These are phyloP conservation scores for Myathropa florea DNA, from an alignment of 2,888 invertebrate species.

Conservation along the genomic window DNA sequence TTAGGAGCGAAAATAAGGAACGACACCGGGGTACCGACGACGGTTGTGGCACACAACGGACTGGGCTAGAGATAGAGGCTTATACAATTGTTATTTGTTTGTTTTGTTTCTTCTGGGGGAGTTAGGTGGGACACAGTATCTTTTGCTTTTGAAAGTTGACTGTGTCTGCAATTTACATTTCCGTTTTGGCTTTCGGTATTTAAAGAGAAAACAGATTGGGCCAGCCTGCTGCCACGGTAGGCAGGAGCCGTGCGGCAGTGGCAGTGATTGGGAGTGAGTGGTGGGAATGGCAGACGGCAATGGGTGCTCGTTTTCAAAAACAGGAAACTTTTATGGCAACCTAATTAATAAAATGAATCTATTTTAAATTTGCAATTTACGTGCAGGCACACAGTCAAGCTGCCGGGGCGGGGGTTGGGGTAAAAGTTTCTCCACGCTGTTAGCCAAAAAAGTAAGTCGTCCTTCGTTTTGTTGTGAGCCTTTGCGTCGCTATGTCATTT, in stretches of 20 bases:
- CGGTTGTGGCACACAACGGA: slow-evolving; percentile 39
- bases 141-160: slow-evolving; percentile 10
- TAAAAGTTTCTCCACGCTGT: slow-evolving; percentile 56
- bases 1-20: slow-evolving; percentile 49
- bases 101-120: slow-evolving; percentile 45
- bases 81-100: slow-evolving; percentile 56
- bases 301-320: slow-evolving; percentile 51
- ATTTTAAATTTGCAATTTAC: slow-evolving; percentile 75
- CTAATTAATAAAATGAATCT: slow-evolving; percentile 78
- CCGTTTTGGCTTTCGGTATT: slow-evolving; percentile 63
- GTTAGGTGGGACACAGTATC: not conserved
- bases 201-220: slow-evolving; percentile 69
- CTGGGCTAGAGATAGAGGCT: not conserved
- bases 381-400: slow-evolving; percentile 69
- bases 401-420: not conserved
- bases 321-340: slow-evolving; percentile 76
- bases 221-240: slow-evolving; percentile 16
- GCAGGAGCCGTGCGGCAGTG: not conserved
- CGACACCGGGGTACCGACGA: slow-evolving; percentile 27
- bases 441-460: slow-evolving; percentile 63
- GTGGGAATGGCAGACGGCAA: slow-evolving; percentile 4
- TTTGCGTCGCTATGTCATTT: slow-evolving; percentile 39
- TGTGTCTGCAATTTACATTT: slow-evolving; percentile 66
- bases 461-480: not conserved
- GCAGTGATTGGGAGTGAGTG: not conserved